Evolutionary conservation across 2,113 vertebrate species (phyloP), one percentile per base, ranked within the genome.

Genomic region (Solea solea): DNA sequence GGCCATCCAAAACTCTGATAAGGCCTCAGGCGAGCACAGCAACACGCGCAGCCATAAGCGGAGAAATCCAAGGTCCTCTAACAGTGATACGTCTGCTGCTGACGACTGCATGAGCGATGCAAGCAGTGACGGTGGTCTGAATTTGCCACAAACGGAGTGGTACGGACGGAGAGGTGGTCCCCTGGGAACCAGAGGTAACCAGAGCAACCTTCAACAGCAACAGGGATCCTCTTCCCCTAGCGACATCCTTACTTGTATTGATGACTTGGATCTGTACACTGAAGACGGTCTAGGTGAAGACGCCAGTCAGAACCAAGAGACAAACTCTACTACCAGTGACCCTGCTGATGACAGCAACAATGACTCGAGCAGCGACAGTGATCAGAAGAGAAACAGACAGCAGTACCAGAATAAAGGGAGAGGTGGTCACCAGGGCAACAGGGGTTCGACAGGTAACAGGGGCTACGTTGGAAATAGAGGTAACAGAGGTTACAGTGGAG

Each of bases 1-100:
- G 15, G 80, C 61, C 14, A 28, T 93, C 77, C 76, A 72, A 56
- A 5, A 11, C 9, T 0, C 7, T 10, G 41, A 14, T 28, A 66
- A 12, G 1, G 34, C 21, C 21, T 21, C 8, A 2, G 55, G 45
- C 34, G 61, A 53, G 14, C 9, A 1, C 3, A 42, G 49, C 9
- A 57, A 39, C 15, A 55, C 27, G 2, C 4, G 39, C 14, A 5
- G 1, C 28, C 5, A 10, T 34, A 34, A 34, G 5, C 34, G 5
- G 5, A 4, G 34, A 6, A 34, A 34, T 4, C 58, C 2, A 53
- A 41, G 14, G 10, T 9, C 7, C 3, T 34, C 40, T 16, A 21
- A 8, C 3, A 7, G 28, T 46, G 56, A 62, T 2, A 8, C 5
- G 11, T 7, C 9, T 45, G 60, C 50, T 8, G 14, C 41, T 14